Conservation (phyloP, 2,888 invertebrate genomes). For the Ecliptopera silaceata region DNA sequence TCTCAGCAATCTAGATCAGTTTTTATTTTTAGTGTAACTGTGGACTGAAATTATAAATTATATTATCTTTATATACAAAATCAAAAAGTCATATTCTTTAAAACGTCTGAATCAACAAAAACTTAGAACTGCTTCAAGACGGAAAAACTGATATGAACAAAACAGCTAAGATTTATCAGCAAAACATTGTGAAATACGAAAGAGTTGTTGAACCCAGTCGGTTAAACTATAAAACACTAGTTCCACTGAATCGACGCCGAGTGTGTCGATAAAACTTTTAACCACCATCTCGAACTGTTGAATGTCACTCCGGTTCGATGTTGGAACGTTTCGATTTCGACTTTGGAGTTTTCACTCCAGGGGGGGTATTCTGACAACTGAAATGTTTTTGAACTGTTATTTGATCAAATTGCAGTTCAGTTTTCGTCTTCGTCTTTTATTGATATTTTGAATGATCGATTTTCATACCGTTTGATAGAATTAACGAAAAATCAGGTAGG, state of each 20-base stretch:
- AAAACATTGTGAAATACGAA: slow-evolving; percentile 15
- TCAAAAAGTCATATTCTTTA: too few species aligned
- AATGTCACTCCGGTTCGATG: slow-evolving; percentile 22
- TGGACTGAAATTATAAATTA: too few species aligned
- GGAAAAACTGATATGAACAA: not conserved
- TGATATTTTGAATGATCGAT: too few species aligned
- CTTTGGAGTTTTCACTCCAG: slow-evolving; percentile 11
- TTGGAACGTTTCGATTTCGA: slow-evolving; percentile 26
- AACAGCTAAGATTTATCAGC: not conserved
- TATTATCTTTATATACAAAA: too few species aligned
- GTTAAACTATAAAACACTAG: slow-evolving; percentile 25
- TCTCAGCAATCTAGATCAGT: too few species aligned
- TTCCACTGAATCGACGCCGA: slow-evolving; percentile 15
- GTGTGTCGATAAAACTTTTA: slow-evolving; percentile 36
- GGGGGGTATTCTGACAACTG: too few species aligned
- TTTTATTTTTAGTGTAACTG: too few species aligned
- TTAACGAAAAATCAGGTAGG: too few species aligned
- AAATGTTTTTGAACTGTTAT: too few species aligned
- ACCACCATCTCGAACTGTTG: slow-evolving; percentile 29
- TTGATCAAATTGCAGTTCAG: too few species aligned
- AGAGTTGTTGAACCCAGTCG: slow-evolving; percentile 8
- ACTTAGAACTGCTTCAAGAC: not conserved
- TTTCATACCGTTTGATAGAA: too few species aligned
- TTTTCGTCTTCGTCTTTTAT: too few species aligned
- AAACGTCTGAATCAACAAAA: slow-evolving; percentile 14